Percentiles rank a stretch among this genome's conserved stretches.
These are phyloP conservation scores for Melopsittacus undulatus DNA, from an alignment of 2,797 vertebrate genomes.

Conservation along the genomic window DNA sequence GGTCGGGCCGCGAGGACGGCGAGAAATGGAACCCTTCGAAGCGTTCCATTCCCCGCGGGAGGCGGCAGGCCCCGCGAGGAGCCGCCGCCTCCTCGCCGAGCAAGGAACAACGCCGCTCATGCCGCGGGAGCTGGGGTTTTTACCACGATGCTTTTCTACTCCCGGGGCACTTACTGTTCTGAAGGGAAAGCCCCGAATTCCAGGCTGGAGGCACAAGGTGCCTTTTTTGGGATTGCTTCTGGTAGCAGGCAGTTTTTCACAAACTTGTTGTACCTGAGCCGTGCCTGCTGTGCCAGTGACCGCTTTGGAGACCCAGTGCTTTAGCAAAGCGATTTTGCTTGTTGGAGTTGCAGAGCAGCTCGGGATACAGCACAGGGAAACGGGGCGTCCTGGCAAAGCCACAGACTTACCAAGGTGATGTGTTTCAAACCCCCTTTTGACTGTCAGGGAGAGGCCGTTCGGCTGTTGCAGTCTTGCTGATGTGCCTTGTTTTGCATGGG, in stretches of 20 bases:
- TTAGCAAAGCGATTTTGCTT: background rate
- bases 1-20: too few relatives aligned
- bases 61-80: background rate
- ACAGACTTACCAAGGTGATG: background rate
- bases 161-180: too few relatives aligned
- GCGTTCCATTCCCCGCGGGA: background rate
- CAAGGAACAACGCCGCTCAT: background rate
- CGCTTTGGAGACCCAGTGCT: background rate
- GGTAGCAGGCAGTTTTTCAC: background rate
- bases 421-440: background rate
- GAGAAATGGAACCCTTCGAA: background rate
- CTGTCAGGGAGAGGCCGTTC: background rate
- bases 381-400: background rate
- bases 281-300: background rate
- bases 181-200: background rate
- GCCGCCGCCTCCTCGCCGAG: background rate
- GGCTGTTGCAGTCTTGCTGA: background rate
- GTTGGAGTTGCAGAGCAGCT: background rate
- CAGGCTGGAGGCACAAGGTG: too few relatives aligned
- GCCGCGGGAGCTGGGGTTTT: constrained; percentile 48
- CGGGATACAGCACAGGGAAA: background rate
- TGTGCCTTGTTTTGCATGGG: constrained; percentile 13
- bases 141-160: background rate
- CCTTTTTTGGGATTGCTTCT: background rate
- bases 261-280: background rate